A percentile compares a stretch with the other conserved stretches of the same genome.
These are phyloP conservation scores for Helicoverpa zea DNA, from an alignment of 1,140 invertebrate genomes.

Conservation along the genomic window DNA sequence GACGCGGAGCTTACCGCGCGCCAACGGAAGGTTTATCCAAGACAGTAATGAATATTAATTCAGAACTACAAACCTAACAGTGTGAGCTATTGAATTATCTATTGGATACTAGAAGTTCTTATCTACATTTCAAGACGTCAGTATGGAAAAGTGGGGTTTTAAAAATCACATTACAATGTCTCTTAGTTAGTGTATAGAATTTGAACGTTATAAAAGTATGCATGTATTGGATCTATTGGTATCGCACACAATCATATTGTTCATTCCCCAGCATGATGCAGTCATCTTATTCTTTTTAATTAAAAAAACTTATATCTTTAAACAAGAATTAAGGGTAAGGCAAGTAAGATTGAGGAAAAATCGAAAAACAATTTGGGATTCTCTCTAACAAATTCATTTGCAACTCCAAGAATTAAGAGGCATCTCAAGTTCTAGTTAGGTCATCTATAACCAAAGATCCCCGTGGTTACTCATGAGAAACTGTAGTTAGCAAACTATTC, in stretches of 20 bases:
- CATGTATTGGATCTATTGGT: too few relatives aligned
- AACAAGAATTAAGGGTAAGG: too few relatives aligned
- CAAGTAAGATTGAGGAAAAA: too few relatives aligned
- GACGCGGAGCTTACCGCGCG: slow-evolving; percentile 51
- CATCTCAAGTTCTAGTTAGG: slow-evolving; percentile 38
- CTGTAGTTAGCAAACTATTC: slow-evolving; percentile 27
- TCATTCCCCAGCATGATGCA: too few relatives aligned
- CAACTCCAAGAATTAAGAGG: neutral
- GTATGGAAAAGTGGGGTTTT: neutral
- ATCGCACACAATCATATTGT: too few relatives aligned
- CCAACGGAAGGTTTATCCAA: slow-evolving; percentile 59
- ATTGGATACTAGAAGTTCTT: slow-evolving; percentile 53
- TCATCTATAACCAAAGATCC: slow-evolving; percentile 35
- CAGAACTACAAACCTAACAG: slow-evolving; percentile 58
- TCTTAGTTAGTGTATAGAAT: too few relatives aligned
- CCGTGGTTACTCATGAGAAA: slow-evolving; percentile 20
- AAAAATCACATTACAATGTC: neutral
- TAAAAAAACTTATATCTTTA: too few relatives aligned
- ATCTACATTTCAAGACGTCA: neutral
- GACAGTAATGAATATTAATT: slow-evolving; percentile 75
- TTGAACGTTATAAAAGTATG: too few relatives aligned
- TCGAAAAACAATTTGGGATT: neutral
- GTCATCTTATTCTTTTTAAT: too few relatives aligned
- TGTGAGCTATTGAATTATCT: slow-evolving; percentile 66
- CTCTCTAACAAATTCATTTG: neutral